Base-by-base conservation (phyloP, 2,888 invertebrate genomes). In the Synergus gifuensis region DNA sequence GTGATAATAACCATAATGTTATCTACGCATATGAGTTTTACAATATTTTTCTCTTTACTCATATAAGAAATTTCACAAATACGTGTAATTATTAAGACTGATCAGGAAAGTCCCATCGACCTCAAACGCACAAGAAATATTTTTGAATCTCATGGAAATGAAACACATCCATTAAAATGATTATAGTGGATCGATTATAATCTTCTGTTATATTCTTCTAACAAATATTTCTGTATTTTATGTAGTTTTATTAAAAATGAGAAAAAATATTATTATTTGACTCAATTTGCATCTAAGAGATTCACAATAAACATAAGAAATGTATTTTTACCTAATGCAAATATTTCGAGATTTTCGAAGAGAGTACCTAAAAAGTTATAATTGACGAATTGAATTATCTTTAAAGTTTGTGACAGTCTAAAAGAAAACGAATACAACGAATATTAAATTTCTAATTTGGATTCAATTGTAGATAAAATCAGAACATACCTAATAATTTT, bases 41-140 rank as follows among this genome's bases (percentile, higher is more conserved):
- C 54, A 73, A 73, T 36, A 54, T 54, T 28, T 28, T 28, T 73
- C 54, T 73, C 54, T 73, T 54, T 73, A 73, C 54, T 73, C 73
- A 54, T 73, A 36, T 73, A 81, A 83, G 77, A 78, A 80, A 80
- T 80, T 84, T 82, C 83, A 86, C 81, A 87, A 85, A 83, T 88
- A 87, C 82, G 81, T 82, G 85, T 88, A 88, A 82, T 85, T 85
- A 86, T 84, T 87, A 88, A 89, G 91, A 90, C 91, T 90, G 90
- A 91, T 85, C 82, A 83, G 86, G 83, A 78, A 85, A 82, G 86
- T 88, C 87, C 86, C 88, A 87, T 85, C 86, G 82, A 85, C 87
- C 89, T 82, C 66, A 77, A 83, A 81, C 58, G 22, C 42, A 42
- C 40, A 40, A 63, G 42, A n/a, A 16, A 22, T 67, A 54, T 69